Evolutionary conservation across 2,797 vertebrate genomes (phyloP), one percentile per base, ranked within the genome.

Genomic region (Peromyscus eremicus): DNA sequence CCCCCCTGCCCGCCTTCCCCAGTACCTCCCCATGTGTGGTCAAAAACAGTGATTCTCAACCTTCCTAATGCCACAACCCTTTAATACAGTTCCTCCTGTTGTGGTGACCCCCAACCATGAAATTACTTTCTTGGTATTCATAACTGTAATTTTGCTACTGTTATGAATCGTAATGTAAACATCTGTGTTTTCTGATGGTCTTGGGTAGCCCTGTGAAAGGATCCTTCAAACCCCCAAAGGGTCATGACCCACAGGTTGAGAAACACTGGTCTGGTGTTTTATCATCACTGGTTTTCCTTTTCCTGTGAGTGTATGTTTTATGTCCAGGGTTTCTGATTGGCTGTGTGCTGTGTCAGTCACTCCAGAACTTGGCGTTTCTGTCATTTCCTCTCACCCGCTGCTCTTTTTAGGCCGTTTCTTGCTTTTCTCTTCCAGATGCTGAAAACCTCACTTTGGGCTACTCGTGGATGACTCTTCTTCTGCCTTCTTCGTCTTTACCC

Each of bases 1-100:
- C 3, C 13, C 11, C 5, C 6, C 1, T 0, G 1, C 3, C 64
- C 12, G 0, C 37, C 40, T 62, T 52, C 79, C 34, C 10, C 25
- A 11, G 17, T 2, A 0, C 10, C 3, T 3, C 19, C 68, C 21
- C 40, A 34, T 3, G 5, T 70, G 25, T 83, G 68, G 29, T n/a
- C n/a, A 5, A 16, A 55, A 82, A 5, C 80, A 62, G 23, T 62
- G 55, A 25, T 64, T 43, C 25, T 43, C 57, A 62, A 10, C 57
- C 80, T 62, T 40, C 55, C 57, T 29, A 83, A 43, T 43, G 57
- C 80, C 7, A 0, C 0, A 1, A 43, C 37, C 57, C 81, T 43
- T 82, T 83, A 83, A 17, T 43, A 43, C 25, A 64, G 37, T 64
- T 32, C 57, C 27, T 83, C 16, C 11, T 19, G 57, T 12, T 11